A percentile compares a stretch with the other conserved stretches of the same genome.
Evolutionary conservation across 1,140 invertebrate genomes (phyloP).

Genomic region (Drosophila quadrilineata): DNA sequence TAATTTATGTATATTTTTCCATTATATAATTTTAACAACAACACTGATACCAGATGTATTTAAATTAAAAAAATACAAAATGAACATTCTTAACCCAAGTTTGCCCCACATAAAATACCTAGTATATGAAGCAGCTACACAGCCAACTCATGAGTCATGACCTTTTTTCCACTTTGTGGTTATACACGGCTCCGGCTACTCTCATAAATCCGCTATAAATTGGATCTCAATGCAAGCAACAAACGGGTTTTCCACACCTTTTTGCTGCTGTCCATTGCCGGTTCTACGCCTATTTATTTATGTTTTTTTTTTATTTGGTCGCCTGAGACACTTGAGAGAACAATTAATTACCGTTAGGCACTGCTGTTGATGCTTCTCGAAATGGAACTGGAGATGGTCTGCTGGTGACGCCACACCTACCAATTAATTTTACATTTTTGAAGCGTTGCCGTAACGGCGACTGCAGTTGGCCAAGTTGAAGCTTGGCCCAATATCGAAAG

Average conservation of each 20-base stretch:
- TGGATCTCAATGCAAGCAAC: no score
- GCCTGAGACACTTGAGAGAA: conserved; percentile 55
- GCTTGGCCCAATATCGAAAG: conserved; percentile 13
- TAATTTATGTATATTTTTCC: no score
- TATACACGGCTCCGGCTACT: neutral
- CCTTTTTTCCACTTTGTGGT: neutral
- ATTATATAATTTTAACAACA: no score
- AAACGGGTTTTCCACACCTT: neutral
- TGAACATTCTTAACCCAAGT: no score
- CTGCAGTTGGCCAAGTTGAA: neutral
- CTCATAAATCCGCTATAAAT: neutral
- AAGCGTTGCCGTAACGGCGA: conserved; percentile 27
- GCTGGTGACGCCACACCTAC: conserved; percentile 73
- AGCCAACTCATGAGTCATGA: no score
- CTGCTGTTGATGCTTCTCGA: conserved; percentile 17
- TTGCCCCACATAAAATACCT: no score
- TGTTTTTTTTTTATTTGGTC: conserved; percentile 13
- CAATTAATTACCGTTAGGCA: conserved; percentile 74
- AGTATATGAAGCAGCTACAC: no score
- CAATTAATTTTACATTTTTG: conserved; percentile 65
- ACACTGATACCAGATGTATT: no score
- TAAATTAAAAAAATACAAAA: no score
- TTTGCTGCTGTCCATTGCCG: neutral
- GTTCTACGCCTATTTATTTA: conserved; percentile 5
- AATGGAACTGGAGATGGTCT: neutral